These are phyloP conservation scores for Lepidurus couesii DNA, from an alignment of 1,140 invertebrate genomes.

Conservation along the genomic window DNA sequence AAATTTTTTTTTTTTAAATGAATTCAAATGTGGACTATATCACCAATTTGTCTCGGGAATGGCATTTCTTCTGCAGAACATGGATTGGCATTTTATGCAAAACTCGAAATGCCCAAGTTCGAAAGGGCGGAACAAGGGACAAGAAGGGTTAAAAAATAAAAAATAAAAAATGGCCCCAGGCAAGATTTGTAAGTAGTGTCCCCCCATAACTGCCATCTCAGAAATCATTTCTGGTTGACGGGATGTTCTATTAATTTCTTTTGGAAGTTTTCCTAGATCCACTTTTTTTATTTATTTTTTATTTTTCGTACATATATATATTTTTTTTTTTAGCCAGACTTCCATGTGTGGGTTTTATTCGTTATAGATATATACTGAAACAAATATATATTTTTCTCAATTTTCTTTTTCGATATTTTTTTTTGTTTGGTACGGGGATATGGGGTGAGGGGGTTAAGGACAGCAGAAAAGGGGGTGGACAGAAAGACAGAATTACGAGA, in stretches of 20 bases:
- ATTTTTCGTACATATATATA: too few relatives aligned
- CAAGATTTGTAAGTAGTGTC: neutral
- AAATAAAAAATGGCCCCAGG: neutral
- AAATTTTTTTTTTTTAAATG: too few relatives aligned
- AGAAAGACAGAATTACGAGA: neutral
- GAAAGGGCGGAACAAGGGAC: neutral
- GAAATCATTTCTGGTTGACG: constrained; percentile 22
- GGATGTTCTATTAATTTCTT: constrained; percentile 7
- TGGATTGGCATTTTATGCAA: constrained; percentile 6
- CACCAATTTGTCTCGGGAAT: neutral
- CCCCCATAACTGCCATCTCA: neutral
- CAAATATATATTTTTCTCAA: neutral
- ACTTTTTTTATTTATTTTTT: neutral
- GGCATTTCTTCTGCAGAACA: neutral
- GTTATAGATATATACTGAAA: too few relatives aligned
- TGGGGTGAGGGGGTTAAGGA: neutral
- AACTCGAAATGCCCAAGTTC: neutral
- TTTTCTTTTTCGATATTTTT: neutral
- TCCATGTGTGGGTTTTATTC: too few relatives aligned
- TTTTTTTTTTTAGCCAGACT: neutral
- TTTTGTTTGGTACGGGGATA: neutral
- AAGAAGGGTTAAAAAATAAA: too few relatives aligned
- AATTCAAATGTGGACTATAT: neutral
- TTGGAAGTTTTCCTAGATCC: constrained; percentile 1
- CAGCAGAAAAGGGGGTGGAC: neutral